These are phyloP conservation scores for Lates calcarifer DNA, from an alignment of 2,113 vertebrate species.

Conservation along the genomic window DNA sequence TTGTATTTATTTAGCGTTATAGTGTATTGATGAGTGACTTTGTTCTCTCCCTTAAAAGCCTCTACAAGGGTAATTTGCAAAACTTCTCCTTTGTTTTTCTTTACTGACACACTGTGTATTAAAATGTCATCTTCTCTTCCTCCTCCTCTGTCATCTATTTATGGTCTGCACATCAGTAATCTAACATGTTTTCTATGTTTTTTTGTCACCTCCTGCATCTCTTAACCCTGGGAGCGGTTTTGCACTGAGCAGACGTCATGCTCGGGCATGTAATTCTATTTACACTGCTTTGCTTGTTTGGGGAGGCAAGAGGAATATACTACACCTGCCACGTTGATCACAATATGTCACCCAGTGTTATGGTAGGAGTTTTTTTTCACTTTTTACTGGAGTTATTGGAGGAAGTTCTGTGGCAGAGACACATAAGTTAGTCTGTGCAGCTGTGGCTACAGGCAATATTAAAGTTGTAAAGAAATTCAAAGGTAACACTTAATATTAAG, in stretches of 20 bases:
- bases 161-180: background rate
- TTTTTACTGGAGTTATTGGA: background rate
- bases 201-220: background rate
- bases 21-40: background rate
- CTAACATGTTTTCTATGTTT: background rate
- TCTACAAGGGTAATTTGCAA: background rate
- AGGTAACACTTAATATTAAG: too few species aligned
- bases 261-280: constrained; percentile 6
- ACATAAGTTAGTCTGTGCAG: constrained; percentile 15
- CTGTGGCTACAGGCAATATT: background rate
- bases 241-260: background rate
- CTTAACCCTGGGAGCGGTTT: background rate
- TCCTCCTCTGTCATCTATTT: background rate
- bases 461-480: too few species aligned
- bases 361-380: background rate
- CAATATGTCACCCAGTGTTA: constrained; percentile 8
- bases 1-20: background rate
- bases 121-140: background rate
- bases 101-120: background rate
- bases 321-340: constrained; percentile 10
- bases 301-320: background rate
- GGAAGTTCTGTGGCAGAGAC: background rate
- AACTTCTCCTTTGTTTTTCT: background rate
- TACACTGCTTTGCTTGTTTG: constrained; percentile 1
- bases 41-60: background rate